phyloP scores from a whole-genome alignment of 2,888 invertebrate species.

The Meganola albula region DNA sequence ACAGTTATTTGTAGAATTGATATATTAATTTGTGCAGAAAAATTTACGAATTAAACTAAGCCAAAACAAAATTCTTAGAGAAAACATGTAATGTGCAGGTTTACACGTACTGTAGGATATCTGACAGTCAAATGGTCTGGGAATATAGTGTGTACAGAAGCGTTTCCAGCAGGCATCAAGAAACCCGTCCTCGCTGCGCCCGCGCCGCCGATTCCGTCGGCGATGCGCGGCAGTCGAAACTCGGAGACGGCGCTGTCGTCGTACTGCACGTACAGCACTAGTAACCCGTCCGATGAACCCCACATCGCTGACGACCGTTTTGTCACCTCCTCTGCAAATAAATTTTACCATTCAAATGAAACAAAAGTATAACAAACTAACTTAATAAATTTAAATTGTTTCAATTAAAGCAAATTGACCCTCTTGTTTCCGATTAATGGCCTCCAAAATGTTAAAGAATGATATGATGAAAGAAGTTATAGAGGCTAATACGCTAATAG shows the following conservation, averaged over 20 bases:
- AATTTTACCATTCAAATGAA: not conserved
- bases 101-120: slow-evolving; percentile 85
- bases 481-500: no score
- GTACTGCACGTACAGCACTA: slow-evolving; percentile 90
- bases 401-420: no score
- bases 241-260: slow-evolving; percentile 88
- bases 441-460: no score
- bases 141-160: slow-evolving; percentile 80
- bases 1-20: no score
- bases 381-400: not conserved
- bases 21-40: no score
- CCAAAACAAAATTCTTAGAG: not conserved
- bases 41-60: no score
- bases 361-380: not conserved
- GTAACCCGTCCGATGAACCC: slow-evolving; percentile 89
- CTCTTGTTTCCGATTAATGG: no score
- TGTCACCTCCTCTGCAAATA: slow-evolving; percentile 88
- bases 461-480: no score
- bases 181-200: slow-evolving; percentile 76
- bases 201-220: slow-evolving; percentile 81
- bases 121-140: slow-evolving; percentile 88
- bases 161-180: slow-evolving; percentile 56
- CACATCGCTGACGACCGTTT: slow-evolving; percentile 89
- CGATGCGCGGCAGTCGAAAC: slow-evolving; percentile 89
- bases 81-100: no score